Evolutionary conservation across 2,797 vertebrate species (phyloP), one percentile per base, ranked within the genome.

Genomic region (Buceros bicornis): DNA sequence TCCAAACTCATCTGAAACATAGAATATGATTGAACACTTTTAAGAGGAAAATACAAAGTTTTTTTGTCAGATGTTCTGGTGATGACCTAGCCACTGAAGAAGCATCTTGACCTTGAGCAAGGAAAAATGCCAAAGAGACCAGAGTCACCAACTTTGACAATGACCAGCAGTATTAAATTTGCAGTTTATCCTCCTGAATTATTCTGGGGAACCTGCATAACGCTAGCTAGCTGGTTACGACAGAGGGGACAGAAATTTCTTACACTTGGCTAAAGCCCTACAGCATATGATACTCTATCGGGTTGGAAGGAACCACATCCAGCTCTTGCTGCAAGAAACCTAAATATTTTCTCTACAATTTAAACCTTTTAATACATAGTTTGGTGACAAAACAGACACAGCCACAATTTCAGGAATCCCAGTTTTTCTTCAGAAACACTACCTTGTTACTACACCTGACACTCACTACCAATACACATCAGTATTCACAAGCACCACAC

Each of bases 1-100:
- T 87, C 99, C 99, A 98, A 99, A 99, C 96, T 99, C 99, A 97
- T 99, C 99, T 99, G 95, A 73, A 97, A 97, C 33, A 93, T 47
- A 94, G 47, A 95, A 92, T 29, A 61, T 0, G 8, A 66, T 10
- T 25, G 11, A 82, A 37, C 0, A 6, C 43, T 93, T 56, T 16
- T 15, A 29, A 76, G 65, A 66, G n/a, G 42, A 83, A 91, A 65
- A 64, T 31, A 89, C 5, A 57, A 67, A 88, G 1, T 29, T 81
- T 42, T 61, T 83, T 57, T 80, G 17, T 53, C 37, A 82, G 29
- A 73, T 4, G 11, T 61, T 45, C 37, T 64, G 43, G 64, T 42
- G 37, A 70, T 57, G 45, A 66, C 43, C 9, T 48, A 62, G 12
- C 6, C 60, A 28, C 1, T 54, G 26, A 79, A 83, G 48, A 71